These are phyloP conservation scores for Polypterus bichir DNA, from an alignment of 2,113 vertebrate genomes.

Conservation along the genomic window DNA sequence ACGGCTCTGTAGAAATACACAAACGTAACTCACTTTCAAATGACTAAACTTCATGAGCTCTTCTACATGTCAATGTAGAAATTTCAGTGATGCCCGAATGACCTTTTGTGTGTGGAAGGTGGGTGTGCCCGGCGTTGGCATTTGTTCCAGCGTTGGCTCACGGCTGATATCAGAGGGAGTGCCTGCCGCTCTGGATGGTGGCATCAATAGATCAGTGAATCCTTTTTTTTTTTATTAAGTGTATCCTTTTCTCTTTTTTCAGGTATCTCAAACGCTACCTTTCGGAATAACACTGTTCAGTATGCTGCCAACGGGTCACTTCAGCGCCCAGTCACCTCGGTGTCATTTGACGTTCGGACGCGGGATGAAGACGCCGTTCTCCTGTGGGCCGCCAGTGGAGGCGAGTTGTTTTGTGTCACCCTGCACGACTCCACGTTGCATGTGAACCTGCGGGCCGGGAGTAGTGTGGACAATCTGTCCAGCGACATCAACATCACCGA, in stretches of 20 bases:
- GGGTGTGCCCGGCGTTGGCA: too few relatives aligned
- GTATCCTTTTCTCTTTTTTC: constrained; percentile 11
- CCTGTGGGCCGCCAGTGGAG: constrained; percentile 39
- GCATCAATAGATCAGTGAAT: too few relatives aligned
- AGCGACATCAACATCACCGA: constrained; percentile 48
- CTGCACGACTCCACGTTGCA: constrained; percentile 63
- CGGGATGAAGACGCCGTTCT: constrained; percentile 61
- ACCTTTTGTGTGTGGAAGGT: too few relatives aligned
- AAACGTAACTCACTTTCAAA: too few relatives aligned
- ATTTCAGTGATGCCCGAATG: too few relatives aligned
- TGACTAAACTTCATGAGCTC: too few relatives aligned
- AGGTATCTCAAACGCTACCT: constrained; percentile 75
- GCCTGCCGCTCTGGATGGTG: too few relatives aligned
- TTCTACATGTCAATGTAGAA: too few relatives aligned
- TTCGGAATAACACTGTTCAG: constrained; percentile 41
- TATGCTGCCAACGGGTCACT: constrained; percentile 53
- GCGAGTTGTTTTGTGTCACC: constrained; percentile 56
- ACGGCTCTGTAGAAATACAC: too few relatives aligned
- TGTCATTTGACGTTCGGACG: constrained; percentile 68
- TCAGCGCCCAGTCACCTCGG: constrained; percentile 35
- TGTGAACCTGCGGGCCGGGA: constrained; percentile 53
- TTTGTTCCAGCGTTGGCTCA: too few relatives aligned
- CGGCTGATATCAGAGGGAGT: too few relatives aligned
- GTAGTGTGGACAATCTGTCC: constrained; percentile 41
- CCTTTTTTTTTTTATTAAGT: neutral